phyloP scores from a whole-genome alignment of 1,140 invertebrate genomes.

The Anadara kagoshimensis region DNA sequence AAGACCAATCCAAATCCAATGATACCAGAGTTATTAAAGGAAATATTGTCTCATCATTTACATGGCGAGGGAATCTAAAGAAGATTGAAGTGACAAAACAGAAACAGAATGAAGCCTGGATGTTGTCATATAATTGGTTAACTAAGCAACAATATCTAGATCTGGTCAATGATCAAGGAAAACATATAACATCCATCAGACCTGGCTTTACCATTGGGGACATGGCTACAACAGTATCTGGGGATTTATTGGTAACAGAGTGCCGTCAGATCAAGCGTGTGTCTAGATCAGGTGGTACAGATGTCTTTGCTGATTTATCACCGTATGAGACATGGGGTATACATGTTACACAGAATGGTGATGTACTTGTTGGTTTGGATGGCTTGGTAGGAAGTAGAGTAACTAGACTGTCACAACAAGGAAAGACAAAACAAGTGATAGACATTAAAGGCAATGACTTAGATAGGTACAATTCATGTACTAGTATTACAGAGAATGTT shows the following conservation, averaged over 20 bases:
- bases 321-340: conserved; percentile 10
- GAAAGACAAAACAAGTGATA: conserved; percentile 3
- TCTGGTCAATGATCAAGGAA: too few species aligned
- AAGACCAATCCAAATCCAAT: too few species aligned
- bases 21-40: too few species aligned
- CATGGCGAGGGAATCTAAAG: too few species aligned
- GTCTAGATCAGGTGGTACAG: neutral
- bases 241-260: neutral
- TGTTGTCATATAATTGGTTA: too few species aligned
- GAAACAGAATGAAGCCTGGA: too few species aligned
- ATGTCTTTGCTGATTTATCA: neutral
- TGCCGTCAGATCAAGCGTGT: neutral
- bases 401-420: neutral
- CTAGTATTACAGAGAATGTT: conserved; percentile 15
- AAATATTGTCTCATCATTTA: too few species aligned
- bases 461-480: neutral
- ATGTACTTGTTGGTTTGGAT: neutral
- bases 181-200: neutral
- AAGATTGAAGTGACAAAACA: too few species aligned
- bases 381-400: neutral
- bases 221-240: neutral
- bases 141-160: too few species aligned
- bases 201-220: conserved; percentile 1
- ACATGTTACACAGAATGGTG: neutral
- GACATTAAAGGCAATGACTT: neutral